Conservation (phyloP, 2,113 vertebrate genomes). For the Choloepus hoffmanni region DNA sequence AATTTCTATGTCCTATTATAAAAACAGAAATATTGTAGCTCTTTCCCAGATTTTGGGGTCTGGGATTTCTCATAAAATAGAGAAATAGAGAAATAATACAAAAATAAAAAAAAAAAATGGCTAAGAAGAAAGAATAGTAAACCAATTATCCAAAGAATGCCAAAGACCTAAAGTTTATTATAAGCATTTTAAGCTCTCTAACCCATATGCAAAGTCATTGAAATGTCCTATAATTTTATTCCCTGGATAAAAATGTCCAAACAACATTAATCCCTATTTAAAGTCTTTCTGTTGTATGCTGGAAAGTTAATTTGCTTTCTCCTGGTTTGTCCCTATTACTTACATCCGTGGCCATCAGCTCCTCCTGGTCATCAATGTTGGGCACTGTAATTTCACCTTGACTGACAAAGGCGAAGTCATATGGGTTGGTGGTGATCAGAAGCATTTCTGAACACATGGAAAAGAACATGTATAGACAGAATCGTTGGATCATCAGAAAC, state of each 20-base stretch:
- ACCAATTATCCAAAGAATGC: not conserved
- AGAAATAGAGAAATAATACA: not conserved
- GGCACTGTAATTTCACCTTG: slow-evolving; percentile 90
- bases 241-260: not conserved
- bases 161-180: slow-evolving; percentile 9
- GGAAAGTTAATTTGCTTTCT: not conserved
- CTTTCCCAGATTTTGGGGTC: not conserved
- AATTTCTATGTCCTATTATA: not conserved
- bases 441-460: slow-evolving; percentile 87
- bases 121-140: not conserved
- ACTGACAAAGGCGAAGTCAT: slow-evolving; percentile 88
- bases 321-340: slow-evolving; percentile 66
- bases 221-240: slow-evolving; percentile 1
- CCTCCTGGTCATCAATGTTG: slow-evolving; percentile 90
- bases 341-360: slow-evolving; percentile 90
- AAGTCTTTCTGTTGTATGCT: not conserved
- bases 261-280: not conserved
- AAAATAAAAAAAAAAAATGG: not conserved
- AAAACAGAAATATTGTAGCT: not conserved
- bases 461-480: not conserved
- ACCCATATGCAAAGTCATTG: not conserved
- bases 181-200: not conserved
- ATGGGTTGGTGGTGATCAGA: slow-evolving; percentile 93
- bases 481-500: slow-evolving; percentile 14
- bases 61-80: slow-evolving; percentile 8